Conservation (phyloP, 1,140 invertebrate species). For the Trichonephila clavipes region DNA sequence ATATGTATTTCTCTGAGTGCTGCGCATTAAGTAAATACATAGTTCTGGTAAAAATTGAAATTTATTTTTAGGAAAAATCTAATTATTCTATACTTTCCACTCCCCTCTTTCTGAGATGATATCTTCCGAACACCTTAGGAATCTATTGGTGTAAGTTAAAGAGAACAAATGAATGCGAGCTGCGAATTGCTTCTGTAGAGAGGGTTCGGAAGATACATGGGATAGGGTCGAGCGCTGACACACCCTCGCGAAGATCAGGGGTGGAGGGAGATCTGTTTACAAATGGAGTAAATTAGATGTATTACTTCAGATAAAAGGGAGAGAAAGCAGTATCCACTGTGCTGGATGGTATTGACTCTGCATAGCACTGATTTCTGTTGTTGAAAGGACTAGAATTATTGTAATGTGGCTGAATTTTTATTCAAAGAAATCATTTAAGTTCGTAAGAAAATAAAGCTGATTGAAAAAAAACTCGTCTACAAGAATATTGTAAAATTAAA, state of each 20-base stretch:
- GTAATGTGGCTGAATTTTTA: too few species aligned
- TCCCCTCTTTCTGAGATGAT: too few species aligned
- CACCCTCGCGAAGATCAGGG: background rate
- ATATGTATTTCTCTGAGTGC: too few species aligned
- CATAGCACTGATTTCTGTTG: too few species aligned
- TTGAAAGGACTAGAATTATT: too few species aligned
- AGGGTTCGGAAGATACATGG: background rate
- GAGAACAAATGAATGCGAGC: background rate
- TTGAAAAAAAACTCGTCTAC: too few species aligned
- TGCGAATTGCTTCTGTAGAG: background rate
- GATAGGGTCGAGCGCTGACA: background rate
- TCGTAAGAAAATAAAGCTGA: too few species aligned
- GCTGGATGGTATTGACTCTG: background rate
- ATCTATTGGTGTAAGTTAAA: background rate
- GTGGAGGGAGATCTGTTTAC: background rate
- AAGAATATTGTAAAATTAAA: too few species aligned
- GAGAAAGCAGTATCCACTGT: background rate
- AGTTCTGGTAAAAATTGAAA: background rate
- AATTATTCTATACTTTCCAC: background rate
- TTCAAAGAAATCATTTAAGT: too few species aligned
- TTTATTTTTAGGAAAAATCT: background rate
- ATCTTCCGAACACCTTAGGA: background rate
- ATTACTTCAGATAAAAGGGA: constrained; percentile 18
- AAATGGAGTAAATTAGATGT: constrained; percentile 30
- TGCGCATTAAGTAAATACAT: too few species aligned